These are phyloP conservation scores for Takifugu flavidus DNA, from an alignment of 2,113 vertebrate species.

Conservation along the genomic window DNA sequence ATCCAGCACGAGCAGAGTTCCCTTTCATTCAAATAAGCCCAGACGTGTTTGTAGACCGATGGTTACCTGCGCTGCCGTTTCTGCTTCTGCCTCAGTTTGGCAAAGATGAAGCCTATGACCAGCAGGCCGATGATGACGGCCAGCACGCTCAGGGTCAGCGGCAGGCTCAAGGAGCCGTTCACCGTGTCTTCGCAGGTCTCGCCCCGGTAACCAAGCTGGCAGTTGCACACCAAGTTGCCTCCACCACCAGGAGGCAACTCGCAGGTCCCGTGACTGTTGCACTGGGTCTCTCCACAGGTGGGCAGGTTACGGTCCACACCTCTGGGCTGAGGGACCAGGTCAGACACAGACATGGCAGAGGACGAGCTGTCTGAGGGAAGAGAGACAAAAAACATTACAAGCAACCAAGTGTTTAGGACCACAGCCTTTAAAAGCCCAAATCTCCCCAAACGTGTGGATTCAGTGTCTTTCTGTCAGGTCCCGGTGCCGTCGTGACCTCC, in stretches of 20 bases:
- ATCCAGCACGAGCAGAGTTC: too few species aligned
- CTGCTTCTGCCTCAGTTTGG: conserved; percentile 63
- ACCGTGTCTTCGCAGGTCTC: conserved; percentile 74
- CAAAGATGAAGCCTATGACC: conserved; percentile 60
- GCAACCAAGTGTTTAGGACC: too few species aligned
- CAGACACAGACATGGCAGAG: conserved; percentile 18
- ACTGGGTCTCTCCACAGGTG: conserved; percentile 68
- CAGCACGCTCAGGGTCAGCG: conserved; percentile 68
- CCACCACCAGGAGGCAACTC: conserved; percentile 40
- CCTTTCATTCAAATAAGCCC: too few species aligned
- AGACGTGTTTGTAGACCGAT: too few species aligned
- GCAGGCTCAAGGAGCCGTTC: conserved; percentile 55
- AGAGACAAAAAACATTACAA: too few species aligned
- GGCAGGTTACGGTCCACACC: conserved; percentile 44
- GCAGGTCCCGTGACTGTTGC: conserved; percentile 74
- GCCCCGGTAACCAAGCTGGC: conserved; percentile 75
- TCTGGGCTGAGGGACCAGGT: neutral
- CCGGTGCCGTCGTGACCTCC: too few species aligned
- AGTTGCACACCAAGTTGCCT: conserved; percentile 68
- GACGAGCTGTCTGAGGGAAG: neutral
- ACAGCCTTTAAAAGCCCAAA: too few species aligned
- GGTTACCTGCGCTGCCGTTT: conserved; percentile 60
- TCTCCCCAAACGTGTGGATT: too few species aligned
- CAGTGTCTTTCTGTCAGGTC: too few species aligned
- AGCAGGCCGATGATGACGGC: conserved; percentile 62